Percentiles rank a stretch among this genome's conserved stretches.
phyloP scores from a whole-genome alignment of 1,140 invertebrate genomes.

The Drosophila lacteicornis region DNA sequence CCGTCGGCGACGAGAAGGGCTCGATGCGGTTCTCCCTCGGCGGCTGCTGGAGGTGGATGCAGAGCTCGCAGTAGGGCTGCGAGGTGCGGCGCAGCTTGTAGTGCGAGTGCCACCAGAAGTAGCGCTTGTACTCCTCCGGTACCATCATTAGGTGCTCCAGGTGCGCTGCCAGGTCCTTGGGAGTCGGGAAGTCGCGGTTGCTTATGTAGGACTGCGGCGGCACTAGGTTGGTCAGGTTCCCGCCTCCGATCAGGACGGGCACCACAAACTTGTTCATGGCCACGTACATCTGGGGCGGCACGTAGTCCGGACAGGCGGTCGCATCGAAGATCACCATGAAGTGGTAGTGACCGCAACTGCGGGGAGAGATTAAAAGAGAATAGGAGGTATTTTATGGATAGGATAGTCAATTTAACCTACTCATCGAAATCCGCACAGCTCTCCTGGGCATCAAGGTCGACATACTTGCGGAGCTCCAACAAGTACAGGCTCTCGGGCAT shows the following conservation, averaged over 20 bases:
- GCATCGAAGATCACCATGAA: slow-evolving; percentile 66
- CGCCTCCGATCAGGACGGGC: slow-evolving; percentile 54
- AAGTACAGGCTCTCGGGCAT: slow-evolving; percentile 45
- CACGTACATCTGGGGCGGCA: slow-evolving; percentile 43
- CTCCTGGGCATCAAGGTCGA: slow-evolving; percentile 24
- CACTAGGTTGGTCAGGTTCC: slow-evolving; percentile 36
- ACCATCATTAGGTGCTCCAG: slow-evolving; percentile 3
- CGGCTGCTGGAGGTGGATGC: slow-evolving; percentile 6
- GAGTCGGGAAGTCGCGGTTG: slow-evolving; percentile 26
- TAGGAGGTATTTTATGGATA: background rate
- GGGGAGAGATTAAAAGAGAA: background rate
- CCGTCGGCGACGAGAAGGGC: background rate
- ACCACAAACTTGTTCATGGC: slow-evolving; percentile 48
- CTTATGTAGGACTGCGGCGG: slow-evolving; percentile 45
- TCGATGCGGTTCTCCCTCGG: background rate
- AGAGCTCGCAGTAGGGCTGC: slow-evolving; percentile 54
- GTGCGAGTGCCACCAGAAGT: slow-evolving; percentile 55
- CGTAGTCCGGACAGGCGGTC: slow-evolving; percentile 50
- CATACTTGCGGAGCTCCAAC: slow-evolving; percentile 34
- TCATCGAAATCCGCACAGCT: slow-evolving; percentile 6
- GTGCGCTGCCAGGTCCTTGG: slow-evolving; percentile 30
- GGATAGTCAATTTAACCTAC: slow-evolving; percentile 13
- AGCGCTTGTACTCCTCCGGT: slow-evolving; percentile 23
- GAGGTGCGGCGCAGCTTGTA: slow-evolving; percentile 34
- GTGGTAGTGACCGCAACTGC: slow-evolving; percentile 51